Evolutionary conservation across 2,888 invertebrate species (phyloP), one percentile per base, ranked within the genome.

Genomic region (Mythimna loreyi): DNA sequence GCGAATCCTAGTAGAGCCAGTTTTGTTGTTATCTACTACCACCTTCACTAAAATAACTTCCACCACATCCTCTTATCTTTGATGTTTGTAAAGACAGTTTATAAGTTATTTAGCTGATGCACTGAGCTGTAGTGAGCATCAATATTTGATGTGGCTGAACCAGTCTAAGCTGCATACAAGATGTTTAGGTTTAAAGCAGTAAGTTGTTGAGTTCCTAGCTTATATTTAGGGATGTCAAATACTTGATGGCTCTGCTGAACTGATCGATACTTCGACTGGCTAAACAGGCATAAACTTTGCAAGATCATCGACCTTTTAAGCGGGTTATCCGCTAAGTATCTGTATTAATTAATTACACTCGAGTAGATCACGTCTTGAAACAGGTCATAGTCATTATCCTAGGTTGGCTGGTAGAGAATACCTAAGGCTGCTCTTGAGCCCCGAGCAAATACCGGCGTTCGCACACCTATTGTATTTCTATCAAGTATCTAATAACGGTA

Each of bases 141-240:
- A 78, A 78, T 78, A 78, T 76, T 76, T 60, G 47, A 76, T 76
- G 78, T 23, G 47, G 19, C 55, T 43, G 62, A 59, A 52, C 50
- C 28, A 19, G 53, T 49, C 65, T 66, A 43, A 59, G 66, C 50
- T 73, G 40, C 58, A 72, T 62, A 59, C 65, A 53, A 61, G 50
- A 71, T 74, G 45, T 36, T 64, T 2, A 3, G 36, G 25, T 72
- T 77, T 61, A 52, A 57, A 72, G 33, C 45, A 30, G 60, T 47
- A 16, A 61, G 49, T 60, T 78, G 59, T 59, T 43, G 59, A 64
- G 63, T 64, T 52, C 45, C 55, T 16, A 19, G 30, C 52, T 75
- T 67, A 36, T 57, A 52, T 57, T 57, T 65, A 53, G 75, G 52
- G 33, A 43, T 67, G 49, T 36, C 55, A 33, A 56, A 45, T 47